phyloP scores from a whole-genome alignment of 53 echinoderm and acorn worm genomes.

The Crossaster papposus region DNA sequence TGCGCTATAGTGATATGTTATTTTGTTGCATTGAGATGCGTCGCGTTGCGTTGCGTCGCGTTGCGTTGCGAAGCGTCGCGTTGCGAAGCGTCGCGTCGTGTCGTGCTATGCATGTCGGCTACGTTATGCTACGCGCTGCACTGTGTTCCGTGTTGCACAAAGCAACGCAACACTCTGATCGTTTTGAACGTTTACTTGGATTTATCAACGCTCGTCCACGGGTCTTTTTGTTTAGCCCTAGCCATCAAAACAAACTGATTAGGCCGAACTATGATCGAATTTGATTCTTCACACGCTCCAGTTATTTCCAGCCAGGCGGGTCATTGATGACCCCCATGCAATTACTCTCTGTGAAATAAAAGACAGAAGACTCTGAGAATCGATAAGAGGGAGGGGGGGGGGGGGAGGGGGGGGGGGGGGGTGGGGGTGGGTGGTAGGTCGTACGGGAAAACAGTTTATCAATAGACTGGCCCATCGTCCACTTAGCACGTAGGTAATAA shows the following conservation, averaged over 20 bases:
- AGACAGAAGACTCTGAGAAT: not conserved
- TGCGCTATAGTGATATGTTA: too few species aligned
- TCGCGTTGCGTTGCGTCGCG: too few species aligned
- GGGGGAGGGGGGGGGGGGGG: too few species aligned
- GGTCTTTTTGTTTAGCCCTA: not conserved
- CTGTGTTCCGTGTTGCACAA: not conserved
- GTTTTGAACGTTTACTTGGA: not conserved
- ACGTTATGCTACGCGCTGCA: too few species aligned
- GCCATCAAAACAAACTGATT: not conserved
- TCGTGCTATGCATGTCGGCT: too few species aligned
- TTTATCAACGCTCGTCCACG: not conserved
- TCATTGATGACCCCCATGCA: not conserved
- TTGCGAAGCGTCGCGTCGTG: too few species aligned
- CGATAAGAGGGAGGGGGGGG: not conserved
- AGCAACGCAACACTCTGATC: not conserved
- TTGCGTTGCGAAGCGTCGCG: too few species aligned
- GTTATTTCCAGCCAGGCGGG: not conserved
- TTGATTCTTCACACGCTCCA: not conserved
- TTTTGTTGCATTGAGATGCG: too few species aligned
- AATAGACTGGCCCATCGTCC: too few species aligned
- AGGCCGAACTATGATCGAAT: not conserved
- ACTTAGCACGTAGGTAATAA: too few species aligned
- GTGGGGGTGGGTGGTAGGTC: not conserved
- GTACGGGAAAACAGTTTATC: not conserved
- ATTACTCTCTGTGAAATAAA: not conserved